These are phyloP conservation scores for Zaprionus capensis DNA, from an alignment of 1,140 invertebrate species.

Conservation along the genomic window DNA sequence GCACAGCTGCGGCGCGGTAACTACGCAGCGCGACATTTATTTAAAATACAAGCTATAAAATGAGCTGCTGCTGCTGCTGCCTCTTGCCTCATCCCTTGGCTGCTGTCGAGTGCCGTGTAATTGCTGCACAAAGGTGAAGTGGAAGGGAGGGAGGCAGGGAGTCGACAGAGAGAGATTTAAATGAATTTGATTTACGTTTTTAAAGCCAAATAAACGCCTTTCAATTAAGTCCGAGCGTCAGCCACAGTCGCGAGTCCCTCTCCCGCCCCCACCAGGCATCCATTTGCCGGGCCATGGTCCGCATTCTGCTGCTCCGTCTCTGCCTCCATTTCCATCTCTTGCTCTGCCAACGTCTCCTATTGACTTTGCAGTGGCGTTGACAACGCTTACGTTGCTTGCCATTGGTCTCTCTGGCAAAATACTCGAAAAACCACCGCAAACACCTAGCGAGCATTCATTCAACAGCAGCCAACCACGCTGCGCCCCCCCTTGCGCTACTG, in stretches of 20 bases:
- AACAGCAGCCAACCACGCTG: slow-evolving; percentile 28
- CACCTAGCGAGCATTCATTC: slow-evolving; percentile 78
- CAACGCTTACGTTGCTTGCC: slow-evolving; percentile 63
- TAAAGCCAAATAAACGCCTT: slow-evolving; percentile 83
- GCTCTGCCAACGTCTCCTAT: slow-evolving; percentile 40
- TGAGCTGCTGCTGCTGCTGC: slow-evolving; percentile 52
- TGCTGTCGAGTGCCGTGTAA: slow-evolving; percentile 69
- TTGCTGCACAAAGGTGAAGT: slow-evolving; percentile 71
- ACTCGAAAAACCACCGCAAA: slow-evolving; percentile 78
- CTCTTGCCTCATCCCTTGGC: too few species aligned
- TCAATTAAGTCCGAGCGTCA: slow-evolving; percentile 74
- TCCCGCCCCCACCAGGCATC: too few species aligned
- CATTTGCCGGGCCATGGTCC: neutral
- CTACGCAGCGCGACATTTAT: slow-evolving; percentile 63
- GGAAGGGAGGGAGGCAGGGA: slow-evolving; percentile 25
- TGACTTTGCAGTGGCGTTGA: slow-evolving; percentile 77
- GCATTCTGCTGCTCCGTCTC: neutral
- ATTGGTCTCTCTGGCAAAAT: slow-evolving; percentile 62
- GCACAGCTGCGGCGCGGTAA: slow-evolving; percentile 54
- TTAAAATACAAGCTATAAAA: slow-evolving; percentile 83
- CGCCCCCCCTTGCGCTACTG: neutral
- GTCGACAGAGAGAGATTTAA: slow-evolving; percentile 53
- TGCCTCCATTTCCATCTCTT: neutral
- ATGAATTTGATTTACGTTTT: slow-evolving; percentile 84
- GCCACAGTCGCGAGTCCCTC: slow-evolving; percentile 33